Evolutionary conservation across 2,797 vertebrate species (phyloP), one percentile per base, ranked within the genome.

Genomic region (Poecilia velifera): DNA sequence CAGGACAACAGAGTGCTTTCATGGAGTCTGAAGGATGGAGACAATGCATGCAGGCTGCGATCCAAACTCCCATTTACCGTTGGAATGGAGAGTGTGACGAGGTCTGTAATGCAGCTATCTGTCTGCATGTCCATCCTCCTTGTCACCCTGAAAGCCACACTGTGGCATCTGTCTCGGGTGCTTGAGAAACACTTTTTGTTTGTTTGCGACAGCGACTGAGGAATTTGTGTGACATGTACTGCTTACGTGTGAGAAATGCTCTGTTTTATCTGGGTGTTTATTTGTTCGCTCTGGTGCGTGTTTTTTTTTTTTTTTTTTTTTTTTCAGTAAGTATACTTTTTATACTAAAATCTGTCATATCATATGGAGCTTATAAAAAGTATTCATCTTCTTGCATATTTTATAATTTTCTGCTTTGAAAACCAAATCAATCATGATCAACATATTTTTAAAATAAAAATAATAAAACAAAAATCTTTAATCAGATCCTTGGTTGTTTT

Each of bases 1-100:
- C 43, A 87, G 92, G 90, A 93, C 91, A 94, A 95, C 88, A 75
- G 92, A 90, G 86, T 82, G 92, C 93, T 94, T 95, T 94, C 92
- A 94, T 88, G 62, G 86, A 83, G 80, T 84, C 89, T 91, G 90
- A 93, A 91, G 89, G 90, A 82, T 74, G 85, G 87, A 94, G 86
- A 94, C 93, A 94, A 94, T 94, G 77, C 89, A 91, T 86, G 88
- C 81, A 91, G 93, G 93, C 93, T 92, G 89, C 86, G 84, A 83
- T 93, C 94, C 93, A 94, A 91, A 87, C 91, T 83, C 84, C 85
- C 89, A 93, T 92, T 94, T 93, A 90, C 82, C 82, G 28, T 86
- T 85, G 91, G 91, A 94, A 94, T 93, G 93, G 90, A 86, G 88
- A 86, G 86, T 91, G 90, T 93, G 90, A 93, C 89, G 80, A 80